A percentile compares a stretch with the other conserved stretches of the same genome.
Evolutionary conservation across 2,797 vertebrate species (phyloP).

Genomic region (Poeciliopsis infans): DNA sequence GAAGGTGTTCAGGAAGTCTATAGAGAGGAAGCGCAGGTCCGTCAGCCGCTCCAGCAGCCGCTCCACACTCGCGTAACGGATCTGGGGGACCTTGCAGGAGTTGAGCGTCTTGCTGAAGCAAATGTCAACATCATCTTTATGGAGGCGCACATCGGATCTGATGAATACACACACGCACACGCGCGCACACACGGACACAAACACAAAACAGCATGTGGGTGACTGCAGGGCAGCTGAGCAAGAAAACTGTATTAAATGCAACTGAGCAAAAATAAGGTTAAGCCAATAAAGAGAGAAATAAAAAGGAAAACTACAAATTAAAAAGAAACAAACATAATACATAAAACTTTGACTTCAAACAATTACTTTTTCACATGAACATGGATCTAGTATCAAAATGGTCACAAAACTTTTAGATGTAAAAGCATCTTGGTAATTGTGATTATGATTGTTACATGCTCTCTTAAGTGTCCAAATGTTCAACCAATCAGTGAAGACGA

Average conservation of each 20-base stretch:
- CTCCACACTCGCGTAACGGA: conserved; percentile 96
- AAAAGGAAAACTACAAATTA: conserved; percentile 32
- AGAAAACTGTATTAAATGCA: conserved; percentile 46
- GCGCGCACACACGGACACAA: conserved; percentile 58
- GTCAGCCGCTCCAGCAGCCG: conserved; percentile 95
- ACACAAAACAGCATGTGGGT: conserved; percentile 74
- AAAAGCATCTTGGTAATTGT: not conserved
- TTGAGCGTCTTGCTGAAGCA: conserved; percentile 99
- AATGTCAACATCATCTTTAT: conserved; percentile 97
- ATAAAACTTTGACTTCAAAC: not conserved
- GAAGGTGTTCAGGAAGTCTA: conserved; percentile 99
- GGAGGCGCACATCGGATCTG: conserved; percentile 96
- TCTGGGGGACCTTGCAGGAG: conserved; percentile 99
- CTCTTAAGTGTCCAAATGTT: not conserved
- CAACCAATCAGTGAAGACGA: not conserved
- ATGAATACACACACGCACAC: conserved; percentile 57
- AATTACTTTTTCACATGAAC: not conserved
- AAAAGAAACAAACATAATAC: conserved; percentile 35
- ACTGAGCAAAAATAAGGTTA: conserved; percentile 44
- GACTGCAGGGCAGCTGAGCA: conserved; percentile 62
- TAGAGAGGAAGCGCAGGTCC: conserved; percentile 96
- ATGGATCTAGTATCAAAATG: conserved; percentile 8
- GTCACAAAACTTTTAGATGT: not conserved
- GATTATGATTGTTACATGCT: not conserved
- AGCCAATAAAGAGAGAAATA: conserved; percentile 37